A percentile compares a stretch with the other conserved stretches of the same genome.
Conservation (phyloP, 2,888 invertebrate genomes). For the Globia sparganii region DNA sequence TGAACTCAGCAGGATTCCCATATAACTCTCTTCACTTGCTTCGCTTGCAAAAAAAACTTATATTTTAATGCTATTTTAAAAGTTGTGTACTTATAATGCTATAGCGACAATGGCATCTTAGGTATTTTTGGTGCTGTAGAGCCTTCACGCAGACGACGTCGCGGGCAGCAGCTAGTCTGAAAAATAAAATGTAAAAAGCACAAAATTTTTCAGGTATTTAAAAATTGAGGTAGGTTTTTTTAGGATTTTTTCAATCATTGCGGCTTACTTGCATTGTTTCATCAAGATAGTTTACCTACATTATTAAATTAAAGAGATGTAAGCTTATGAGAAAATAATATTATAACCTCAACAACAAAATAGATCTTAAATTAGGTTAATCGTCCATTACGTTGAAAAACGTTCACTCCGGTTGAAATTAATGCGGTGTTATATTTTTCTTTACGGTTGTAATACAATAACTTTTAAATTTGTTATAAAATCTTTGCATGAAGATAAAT, state of each 20-base stretch:
- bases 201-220: background rate
- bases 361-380: constrained; percentile 27
- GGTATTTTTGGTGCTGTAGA: too few relatives aligned
- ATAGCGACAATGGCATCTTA: too few relatives aligned
- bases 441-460: constrained; percentile 27
- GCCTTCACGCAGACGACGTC: too few relatives aligned
- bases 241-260: background rate
- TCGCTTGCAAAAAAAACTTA: too few relatives aligned
- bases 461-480: constrained; percentile 17
- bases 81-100: too few relatives aligned
- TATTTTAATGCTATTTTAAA: too few relatives aligned
- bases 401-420: background rate
- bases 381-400: constrained; percentile 31
- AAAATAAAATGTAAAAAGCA: too few relatives aligned
- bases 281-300: background rate
- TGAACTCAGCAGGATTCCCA: too few relatives aligned
- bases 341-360: background rate
- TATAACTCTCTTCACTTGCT: too few relatives aligned
- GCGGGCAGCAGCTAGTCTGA: too few relatives aligned
- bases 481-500: background rate
- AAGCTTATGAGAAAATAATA: constrained; percentile 5
- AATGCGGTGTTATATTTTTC: constrained; percentile 17
- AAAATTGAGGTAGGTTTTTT: background rate
- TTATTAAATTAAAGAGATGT: constrained; percentile 2
- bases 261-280: background rate